Conservation (phyloP, 1,140 invertebrate species). For the Elymnias hypermnestra region DNA sequence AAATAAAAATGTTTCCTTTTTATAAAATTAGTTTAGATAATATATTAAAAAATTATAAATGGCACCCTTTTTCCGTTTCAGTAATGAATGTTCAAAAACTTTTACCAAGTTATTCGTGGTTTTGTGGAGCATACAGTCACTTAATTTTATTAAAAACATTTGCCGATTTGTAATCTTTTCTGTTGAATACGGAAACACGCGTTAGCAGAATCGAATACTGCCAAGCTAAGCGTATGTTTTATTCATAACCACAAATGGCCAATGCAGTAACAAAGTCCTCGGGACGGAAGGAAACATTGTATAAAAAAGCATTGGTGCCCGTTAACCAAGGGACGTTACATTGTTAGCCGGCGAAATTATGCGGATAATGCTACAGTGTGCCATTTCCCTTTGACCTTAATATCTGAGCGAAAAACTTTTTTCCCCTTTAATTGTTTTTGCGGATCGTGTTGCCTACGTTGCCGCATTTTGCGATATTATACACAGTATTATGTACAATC, state of each 20-base stretch:
- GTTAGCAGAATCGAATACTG: conserved; percentile 20
- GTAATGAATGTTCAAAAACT: too few relatives aligned
- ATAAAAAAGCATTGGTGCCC: conserved; percentile 40
- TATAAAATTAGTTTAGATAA: too few relatives aligned
- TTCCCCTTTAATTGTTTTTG: conserved; percentile 21
- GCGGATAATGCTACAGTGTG: conserved; percentile 30
- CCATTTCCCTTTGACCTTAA: conserved; percentile 37
- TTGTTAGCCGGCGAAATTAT: conserved; percentile 41
- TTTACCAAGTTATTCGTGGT: too few relatives aligned
- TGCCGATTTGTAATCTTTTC: conserved; percentile 9
- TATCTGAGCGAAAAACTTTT: conserved; percentile 24
- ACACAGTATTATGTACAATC: neutral
- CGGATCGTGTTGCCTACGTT: neutral
- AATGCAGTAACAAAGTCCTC: conserved; percentile 40
- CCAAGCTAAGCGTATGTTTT: conserved; percentile 43
- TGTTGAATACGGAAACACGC: conserved; percentile 18
- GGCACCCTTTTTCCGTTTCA: too few relatives aligned
- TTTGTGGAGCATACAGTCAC: neutral
- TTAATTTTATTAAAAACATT: conserved; percentile 6
- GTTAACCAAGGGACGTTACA: conserved; percentile 33
- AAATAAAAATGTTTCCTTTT: too few relatives aligned
- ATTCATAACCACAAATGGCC: conserved; percentile 41
- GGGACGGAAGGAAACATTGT: conserved; percentile 31
- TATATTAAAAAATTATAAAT: too few relatives aligned
- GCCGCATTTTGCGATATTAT: neutral